Percentiles rank a stretch among this genome's conserved stretches.
These are phyloP conservation scores for Drosophila fungiperda DNA, from an alignment of 2,888 invertebrate genomes.

Conservation along the genomic window DNA sequence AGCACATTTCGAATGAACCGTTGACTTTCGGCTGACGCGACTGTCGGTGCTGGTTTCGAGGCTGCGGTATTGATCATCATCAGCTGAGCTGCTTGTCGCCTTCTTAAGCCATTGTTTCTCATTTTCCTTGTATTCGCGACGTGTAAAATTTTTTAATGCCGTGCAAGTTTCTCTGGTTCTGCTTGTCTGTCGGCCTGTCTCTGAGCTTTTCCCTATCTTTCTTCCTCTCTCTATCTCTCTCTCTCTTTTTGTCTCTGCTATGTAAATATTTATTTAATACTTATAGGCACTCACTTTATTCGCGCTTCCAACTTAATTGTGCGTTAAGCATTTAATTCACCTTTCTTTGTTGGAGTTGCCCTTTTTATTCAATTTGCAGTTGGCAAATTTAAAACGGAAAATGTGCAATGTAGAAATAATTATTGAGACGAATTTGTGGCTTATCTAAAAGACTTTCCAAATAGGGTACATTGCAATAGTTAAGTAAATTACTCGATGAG, in stretches of 20 bases:
- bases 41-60: slow-evolving; percentile 1
- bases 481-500: neutral
- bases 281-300: slow-evolving; percentile 74
- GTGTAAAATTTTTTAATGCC: slow-evolving; percentile 72
- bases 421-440: slow-evolving; percentile 26
- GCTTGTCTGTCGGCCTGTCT: neutral
- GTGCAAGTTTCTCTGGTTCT: slow-evolving; percentile 42
- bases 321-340: slow-evolving; percentile 72
- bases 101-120: slow-evolving; percentile 18
- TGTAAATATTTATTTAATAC: slow-evolving; percentile 79
- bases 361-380: slow-evolving; percentile 38
- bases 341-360: neutral
- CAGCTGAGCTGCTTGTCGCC: slow-evolving; percentile 49
- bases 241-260: slow-evolving; percentile 26
- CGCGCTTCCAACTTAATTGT: slow-evolving; percentile 68
- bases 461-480: neutral
- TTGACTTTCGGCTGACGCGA: slow-evolving; percentile 2
- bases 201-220: slow-evolving; percentile 11
- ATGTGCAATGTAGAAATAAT: slow-evolving; percentile 45
- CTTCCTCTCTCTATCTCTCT: neutral
- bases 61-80: slow-evolving; percentile 57
- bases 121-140: slow-evolving; percentile 36
- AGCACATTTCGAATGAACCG: slow-evolving; percentile 47
- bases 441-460: slow-evolving; percentile 7
- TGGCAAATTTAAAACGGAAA: slow-evolving; percentile 32